Evolutionary conservation across 2,888 invertebrate genomes (phyloP).

Genomic region (Rhagonycha fulva): DNA sequence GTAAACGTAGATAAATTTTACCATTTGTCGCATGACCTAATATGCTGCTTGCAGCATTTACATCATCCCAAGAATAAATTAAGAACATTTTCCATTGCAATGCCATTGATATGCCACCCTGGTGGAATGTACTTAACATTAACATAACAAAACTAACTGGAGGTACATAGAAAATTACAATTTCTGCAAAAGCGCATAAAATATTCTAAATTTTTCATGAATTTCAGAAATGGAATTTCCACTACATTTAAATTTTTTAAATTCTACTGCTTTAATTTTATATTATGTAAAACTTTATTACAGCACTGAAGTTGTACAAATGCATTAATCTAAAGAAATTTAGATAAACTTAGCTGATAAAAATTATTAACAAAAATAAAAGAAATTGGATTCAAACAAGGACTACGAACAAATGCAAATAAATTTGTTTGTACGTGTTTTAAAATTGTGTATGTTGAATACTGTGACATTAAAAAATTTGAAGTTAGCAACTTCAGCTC

Average conservation of each 20-base stretch:
- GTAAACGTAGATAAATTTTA: slow-evolving; percentile 16
- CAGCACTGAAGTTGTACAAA: not conserved
- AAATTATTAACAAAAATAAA: not conserved
- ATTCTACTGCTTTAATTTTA: not conserved
- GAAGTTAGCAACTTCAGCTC: too few relatives aligned
- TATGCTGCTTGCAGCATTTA: not conserved
- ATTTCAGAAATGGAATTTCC: not conserved
- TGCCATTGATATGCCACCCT: not conserved
- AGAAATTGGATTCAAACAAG: too few relatives aligned
- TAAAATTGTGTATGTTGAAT: too few relatives aligned
- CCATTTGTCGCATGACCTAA: slow-evolving; percentile 11
- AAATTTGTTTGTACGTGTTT: too few relatives aligned
- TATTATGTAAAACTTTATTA: not conserved
- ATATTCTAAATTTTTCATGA: not conserved
- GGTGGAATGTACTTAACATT: not conserved
- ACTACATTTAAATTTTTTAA: not conserved
- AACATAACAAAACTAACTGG: not conserved
- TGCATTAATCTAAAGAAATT: not conserved
- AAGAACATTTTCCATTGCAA: not conserved
- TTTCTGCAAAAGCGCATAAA: not conserved
- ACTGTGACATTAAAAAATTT: too few relatives aligned
- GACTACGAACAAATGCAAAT: too few relatives aligned
- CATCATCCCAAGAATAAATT: not conserved
- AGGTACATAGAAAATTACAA: not conserved
- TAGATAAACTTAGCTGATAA: not conserved